Conservation (phyloP, 1,140 invertebrate species). For the Hermatobates lingyangjiaoensis region DNA sequence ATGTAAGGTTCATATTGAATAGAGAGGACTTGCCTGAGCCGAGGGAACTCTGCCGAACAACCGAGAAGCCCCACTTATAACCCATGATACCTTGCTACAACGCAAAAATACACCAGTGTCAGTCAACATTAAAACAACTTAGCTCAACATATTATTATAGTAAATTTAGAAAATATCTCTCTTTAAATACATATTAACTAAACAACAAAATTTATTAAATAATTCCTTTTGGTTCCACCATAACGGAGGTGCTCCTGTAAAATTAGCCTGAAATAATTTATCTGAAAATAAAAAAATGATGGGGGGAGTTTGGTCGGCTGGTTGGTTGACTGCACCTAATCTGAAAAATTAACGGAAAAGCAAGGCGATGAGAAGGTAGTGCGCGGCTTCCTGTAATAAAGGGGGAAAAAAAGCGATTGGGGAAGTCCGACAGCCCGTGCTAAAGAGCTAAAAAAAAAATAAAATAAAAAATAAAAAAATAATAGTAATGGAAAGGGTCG, state of each 20-base stretch:
- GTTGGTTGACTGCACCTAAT: constrained; percentile 14
- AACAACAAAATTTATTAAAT: too few relatives aligned
- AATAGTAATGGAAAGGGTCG: background rate
- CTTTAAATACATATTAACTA: too few relatives aligned
- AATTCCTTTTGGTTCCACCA: too few relatives aligned
- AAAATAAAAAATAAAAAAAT: background rate
- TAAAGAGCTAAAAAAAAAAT: background rate
- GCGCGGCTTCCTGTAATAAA: background rate
- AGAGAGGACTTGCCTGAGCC: constrained; percentile 14
- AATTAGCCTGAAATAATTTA: too few relatives aligned
- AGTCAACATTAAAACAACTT: constrained; percentile 10
- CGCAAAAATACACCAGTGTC: constrained; percentile 15
- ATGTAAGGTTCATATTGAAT: constrained; percentile 5
- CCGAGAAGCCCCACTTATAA: constrained; percentile 12
- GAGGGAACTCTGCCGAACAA: constrained; percentile 7
- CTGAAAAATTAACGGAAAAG: constrained; percentile 8
- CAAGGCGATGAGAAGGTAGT: constrained; percentile 5
- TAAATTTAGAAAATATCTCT: too few relatives aligned
- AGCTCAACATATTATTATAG: too few relatives aligned
- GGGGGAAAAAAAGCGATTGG: background rate
- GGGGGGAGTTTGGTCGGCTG: too few relatives aligned
- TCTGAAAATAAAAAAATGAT: too few relatives aligned
- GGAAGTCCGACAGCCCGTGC: background rate
- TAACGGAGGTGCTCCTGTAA: too few relatives aligned
- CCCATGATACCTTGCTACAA: constrained; percentile 28